A percentile compares a stretch with the other conserved stretches of the same genome.
Conservation (phyloP, 2,797 vertebrate species). For the Chiroxiphia lanceolata region DNA sequence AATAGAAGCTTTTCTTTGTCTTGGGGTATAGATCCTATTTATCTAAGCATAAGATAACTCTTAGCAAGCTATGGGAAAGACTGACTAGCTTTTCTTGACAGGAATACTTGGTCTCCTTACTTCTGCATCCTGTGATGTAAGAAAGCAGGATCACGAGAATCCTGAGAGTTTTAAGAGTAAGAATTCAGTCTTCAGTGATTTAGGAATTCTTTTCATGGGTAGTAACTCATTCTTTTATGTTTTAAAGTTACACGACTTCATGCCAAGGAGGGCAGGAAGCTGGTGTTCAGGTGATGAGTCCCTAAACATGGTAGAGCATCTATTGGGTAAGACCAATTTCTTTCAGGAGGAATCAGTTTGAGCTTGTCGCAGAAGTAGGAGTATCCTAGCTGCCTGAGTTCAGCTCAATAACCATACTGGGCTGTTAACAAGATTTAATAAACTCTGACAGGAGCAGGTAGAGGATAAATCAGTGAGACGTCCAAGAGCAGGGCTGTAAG, state of each 20-base stretch:
- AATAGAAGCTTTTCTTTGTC: neutral
- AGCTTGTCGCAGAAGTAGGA: neutral
- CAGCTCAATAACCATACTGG: neutral
- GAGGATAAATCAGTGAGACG: neutral
- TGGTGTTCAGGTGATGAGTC: neutral
- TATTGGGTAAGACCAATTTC: neutral
- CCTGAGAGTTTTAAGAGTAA: neutral
- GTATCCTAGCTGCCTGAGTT: neutral
- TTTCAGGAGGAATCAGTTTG: neutral
- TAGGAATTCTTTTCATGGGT: neutral
- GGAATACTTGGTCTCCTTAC: neutral
- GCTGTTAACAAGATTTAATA: neutral
- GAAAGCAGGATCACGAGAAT: neutral
- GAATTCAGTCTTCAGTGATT: neutral
- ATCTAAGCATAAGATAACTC: neutral
- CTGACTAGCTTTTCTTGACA: neutral
- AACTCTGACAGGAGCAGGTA: neutral
- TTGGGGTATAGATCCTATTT: neutral
- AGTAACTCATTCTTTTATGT: neutral
- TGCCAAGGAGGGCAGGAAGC: neutral
- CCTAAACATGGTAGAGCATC: rapidly evolving
- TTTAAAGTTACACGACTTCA: neutral
- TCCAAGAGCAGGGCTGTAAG: neutral
- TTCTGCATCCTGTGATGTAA: neutral
- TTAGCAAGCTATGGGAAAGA: neutral